Evolutionary conservation across 2,888 invertebrate genomes (phyloP), one percentile per base, ranked within the genome.

Genomic region (Phlogophora meticulosa): DNA sequence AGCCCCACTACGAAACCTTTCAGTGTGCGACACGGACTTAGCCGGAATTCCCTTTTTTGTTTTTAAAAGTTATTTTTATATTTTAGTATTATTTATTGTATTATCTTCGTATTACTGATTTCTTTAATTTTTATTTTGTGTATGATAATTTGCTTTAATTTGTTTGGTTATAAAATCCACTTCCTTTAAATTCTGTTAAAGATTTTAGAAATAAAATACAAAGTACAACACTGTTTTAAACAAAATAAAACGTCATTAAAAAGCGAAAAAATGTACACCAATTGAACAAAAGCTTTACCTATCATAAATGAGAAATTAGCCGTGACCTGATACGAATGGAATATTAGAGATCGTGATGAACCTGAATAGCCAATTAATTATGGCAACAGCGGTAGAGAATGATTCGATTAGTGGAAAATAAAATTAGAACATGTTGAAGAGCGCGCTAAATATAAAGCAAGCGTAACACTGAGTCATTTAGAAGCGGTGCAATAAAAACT

Each of bases 401-500:
- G 87, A 88, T 90, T 90, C 84, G 87, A 91, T 93, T 93, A 93
- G 91, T 90, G 83, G 81, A 86, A 88, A 90, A 91, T 88, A 88
- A 85, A 91, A 92, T 93, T 91, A 93, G 90, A 88, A 58, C 76
- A 57, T 67, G 87, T 87, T 87, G 84, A 84, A 81, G 89, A 88
- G 85, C 87, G 28, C 34, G 90, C 92, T 93, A 92, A 93, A 91
- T 91, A 89, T 91, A 92, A 90, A 92, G 90, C 92, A 91, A 93
- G 90, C 91, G 88, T 81, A 85, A 90, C 85, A 88, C 85, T 93
- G 92, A 93, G 83, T 93, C 93, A 93, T 88, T 81, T 79, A 79
- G 69, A 92, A 91, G 92, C 92, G 81, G 88, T 92, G 92, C 91
- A 91, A 88, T 91, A 93, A 92, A 92, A 90, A 91, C 85, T 91